These are phyloP conservation scores for Platorchestia sp. DNA, from an alignment of 1,140 invertebrate genomes.

Conservation along the genomic window DNA sequence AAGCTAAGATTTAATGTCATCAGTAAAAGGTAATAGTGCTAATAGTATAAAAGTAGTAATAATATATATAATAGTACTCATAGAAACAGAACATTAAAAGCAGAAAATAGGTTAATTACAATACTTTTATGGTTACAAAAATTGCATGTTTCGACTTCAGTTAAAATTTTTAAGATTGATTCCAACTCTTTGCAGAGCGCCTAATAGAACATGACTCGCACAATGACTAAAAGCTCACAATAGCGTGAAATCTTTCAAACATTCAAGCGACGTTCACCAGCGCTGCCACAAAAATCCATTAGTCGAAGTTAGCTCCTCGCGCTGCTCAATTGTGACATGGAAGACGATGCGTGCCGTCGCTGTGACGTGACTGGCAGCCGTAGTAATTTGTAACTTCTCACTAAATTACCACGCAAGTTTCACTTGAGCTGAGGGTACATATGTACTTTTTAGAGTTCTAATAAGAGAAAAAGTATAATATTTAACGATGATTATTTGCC, in stretches of 20 bases:
- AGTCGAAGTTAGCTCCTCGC: neutral
- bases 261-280: neutral
- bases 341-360: neutral
- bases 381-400: neutral
- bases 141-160: too few species aligned
- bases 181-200: too few species aligned
- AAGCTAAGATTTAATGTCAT: too few species aligned
- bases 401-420: neutral
- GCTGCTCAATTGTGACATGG: neutral
- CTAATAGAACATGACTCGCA: too few species aligned
- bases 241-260: neutral
- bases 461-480: neutral
- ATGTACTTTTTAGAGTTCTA: neutral
- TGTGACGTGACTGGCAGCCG: neutral
- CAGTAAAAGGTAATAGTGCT: too few species aligned
- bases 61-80: too few species aligned
- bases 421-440: neutral
- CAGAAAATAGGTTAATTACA: too few species aligned
- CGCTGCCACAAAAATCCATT: neutral
- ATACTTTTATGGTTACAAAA: too few species aligned
- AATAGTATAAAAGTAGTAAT: too few species aligned
- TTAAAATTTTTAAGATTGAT: too few species aligned
- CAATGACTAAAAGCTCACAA: neutral
- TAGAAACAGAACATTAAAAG: too few species aligned
- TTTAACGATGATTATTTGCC: neutral